Base-by-base conservation (phyloP, 2,113 vertebrate species). In the Mustelus asterias region DNA sequence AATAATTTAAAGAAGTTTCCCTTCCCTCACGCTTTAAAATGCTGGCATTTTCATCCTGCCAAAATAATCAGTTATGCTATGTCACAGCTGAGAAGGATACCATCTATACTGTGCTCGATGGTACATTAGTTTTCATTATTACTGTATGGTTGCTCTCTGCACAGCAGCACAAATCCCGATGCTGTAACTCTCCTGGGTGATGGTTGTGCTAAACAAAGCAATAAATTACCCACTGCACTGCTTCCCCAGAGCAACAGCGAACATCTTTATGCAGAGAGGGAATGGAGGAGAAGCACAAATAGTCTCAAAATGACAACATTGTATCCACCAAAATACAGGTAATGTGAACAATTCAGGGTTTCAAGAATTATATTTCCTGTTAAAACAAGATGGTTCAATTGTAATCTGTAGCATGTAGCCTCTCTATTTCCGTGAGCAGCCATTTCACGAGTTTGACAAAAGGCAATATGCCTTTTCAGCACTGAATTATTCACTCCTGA, bases 151-250 rank as follows among this genome's bases (percentile, higher is more conserved):
- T 16, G 9, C 18, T 14, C 37, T 48, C 10, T 54, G 22, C 67
- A 95, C 22, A 48, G 44, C 44, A 48, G 37, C 13, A n/a, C 41
- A 72, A 72, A 95, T 95, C 94, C 37, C n/a, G 20, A 94, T 44
- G 67, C 65, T 70, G 65, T 1, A 69, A 24, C 9, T 70, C 65
- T 95, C 94, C 41, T 48, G 94, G 37, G 94, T 94, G 65, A 16
- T 94, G 67, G 44, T 29, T 22, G 20, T 72, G 67, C 41, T 72
- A 95, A 95, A 72, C 94, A 95, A 95, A 95, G 58, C 41, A 48
- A 72, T 70, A 95, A 95, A 72, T 48, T 95, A 72, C 26, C 41
- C 8, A 29, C 63, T 72, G 8, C 9, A 94, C 29, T 94, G 63
- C 29, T 72, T 95, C 67, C 94, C 94, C 24, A 60, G 94, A 95